Evolutionary conservation across 1,140 invertebrate genomes (phyloP), one percentile per base, ranked within the genome.

Genomic region (Stegodyphus mimosarum): DNA sequence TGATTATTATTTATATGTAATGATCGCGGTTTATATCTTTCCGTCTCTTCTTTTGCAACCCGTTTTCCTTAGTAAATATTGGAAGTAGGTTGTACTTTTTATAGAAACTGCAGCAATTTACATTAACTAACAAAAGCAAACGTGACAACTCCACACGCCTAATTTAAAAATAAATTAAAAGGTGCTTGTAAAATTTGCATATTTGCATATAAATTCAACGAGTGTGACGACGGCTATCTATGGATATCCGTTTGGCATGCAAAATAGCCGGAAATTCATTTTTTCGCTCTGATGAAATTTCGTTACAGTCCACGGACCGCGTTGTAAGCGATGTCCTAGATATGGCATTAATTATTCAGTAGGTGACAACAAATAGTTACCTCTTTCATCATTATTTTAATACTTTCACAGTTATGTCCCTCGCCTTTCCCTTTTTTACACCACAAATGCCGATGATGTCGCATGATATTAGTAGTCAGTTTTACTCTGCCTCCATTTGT

Each of bases 191-290:
- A 78, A 71, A 80, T 72, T 72, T 80, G 33, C 78, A 72, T 80
- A 33, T 71, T 60, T 72, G 55, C 49, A 48, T 72, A 7, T 53
- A 80, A 71, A 71, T 50, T 80, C 69, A 71, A 48, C 60, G 69
- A 71, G 13, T 72, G 69, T 71, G 55, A 53, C n/a, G 60, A 70
- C 48, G 10, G 10, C 33, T 66, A 52, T 71, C 17, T 66, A 10
- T 15, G 71, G 80, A 73, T 74, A 83, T 83, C 80, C 80, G 80
- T 83, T 74, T 74, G 55, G 18, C 71, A 74, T 83, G 71, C 71
- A 74, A 83, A 83, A 17, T 72, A 74, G 63, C 33, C 48, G 80
- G 70, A 83, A 83, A 83, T 74, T 74, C 33, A 74, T 74, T 74
- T 74, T 83, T 83, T 83, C 17, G 52, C 15, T 53, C 6, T 3